These are phyloP conservation scores for Tetramorium simillimum DNA, from an alignment of 1,140 invertebrate genomes.

Conservation along the genomic window DNA sequence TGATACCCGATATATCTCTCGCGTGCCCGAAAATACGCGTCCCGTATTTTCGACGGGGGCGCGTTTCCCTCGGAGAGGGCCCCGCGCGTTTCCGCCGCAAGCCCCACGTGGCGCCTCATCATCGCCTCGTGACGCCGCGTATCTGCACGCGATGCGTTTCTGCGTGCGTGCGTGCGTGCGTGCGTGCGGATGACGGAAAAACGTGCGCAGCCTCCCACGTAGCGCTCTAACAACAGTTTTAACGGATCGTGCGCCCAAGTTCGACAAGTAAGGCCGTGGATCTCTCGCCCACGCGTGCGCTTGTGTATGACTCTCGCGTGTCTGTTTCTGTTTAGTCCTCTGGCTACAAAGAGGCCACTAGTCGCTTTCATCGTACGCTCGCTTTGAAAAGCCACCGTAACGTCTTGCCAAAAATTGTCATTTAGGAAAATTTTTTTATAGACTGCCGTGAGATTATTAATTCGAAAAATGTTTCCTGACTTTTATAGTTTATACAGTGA, in stretches of 20 bases:
- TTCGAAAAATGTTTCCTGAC: not conserved
- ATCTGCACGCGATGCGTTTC: not conserved
- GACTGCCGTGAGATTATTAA: too few relatives aligned
- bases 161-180: not conserved
- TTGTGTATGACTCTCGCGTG: not conserved
- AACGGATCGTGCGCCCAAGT: conserved; percentile 71
- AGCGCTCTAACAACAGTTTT: conserved; percentile 69
- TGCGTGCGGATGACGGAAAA: not conserved
- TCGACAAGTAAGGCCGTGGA: conserved; percentile 76
- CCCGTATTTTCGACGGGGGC: conserved; percentile 27
- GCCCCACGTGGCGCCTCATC: not conserved
- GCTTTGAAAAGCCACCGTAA: not conserved
- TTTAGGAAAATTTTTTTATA: not conserved
- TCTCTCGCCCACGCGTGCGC: conserved; percentile 67
- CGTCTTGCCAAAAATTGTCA: not conserved
- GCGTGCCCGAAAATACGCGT: conserved; percentile 35
- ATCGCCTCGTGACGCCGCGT: not conserved
- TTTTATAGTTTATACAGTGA: not conserved
- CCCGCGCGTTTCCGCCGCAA: not conserved
- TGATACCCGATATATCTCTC: conserved; percentile 37
- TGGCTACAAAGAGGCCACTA: not conserved
- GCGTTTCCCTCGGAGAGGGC: not conserved
- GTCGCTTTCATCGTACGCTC: not conserved
- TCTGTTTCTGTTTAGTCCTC: not conserved
- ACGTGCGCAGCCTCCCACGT: conserved; percentile 72